Base-by-base conservation (phyloP, 2,113 vertebrate genomes). In the Nansenia antarctica region DNA sequence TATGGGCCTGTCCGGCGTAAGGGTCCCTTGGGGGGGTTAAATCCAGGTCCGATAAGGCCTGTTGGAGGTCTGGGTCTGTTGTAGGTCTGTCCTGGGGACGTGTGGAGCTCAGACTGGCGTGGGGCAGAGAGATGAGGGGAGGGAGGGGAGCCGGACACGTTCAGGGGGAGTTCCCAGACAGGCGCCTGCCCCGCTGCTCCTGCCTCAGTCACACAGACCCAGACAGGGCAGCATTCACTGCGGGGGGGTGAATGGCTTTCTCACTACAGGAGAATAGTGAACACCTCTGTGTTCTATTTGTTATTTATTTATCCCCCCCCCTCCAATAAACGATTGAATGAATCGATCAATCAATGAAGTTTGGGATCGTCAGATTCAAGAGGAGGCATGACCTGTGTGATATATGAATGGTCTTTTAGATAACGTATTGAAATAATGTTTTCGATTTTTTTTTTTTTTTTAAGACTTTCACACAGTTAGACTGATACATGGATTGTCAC, bases 91-190 rank as follows among this genome's bases (percentile, higher is more conserved):
- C n/a, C 62, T 26, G 29, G 60, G 53, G 61, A 72, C 61, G 42
- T 72, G 57, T 66, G 62, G 2, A 60, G 30, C 18, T 75, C 37
- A 6, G 42, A 53, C 1, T 62, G 54, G 31, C 34, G 76, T 35
- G 54, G 58, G 53, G 62, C 3, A 69, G 62, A 77, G 52, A 31
- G 67, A 74, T 65, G 58, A 65, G 45, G 47, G 75, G 65, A 79
- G 66, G 59, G 47, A 62, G 69, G 69, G 77, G 74, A 72, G 55
- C 27, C 35, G 55, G n/a, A 65, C 0, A 39, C 1, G 77, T 31
- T 62, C 1, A 9, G 37, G 37, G 59, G 72, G 72, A 49, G 77
- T 72, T 74, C 20, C 75, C 64, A 79, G 9, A n/a, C 37, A 74
- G 32, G 34, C 12, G 24, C 20, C 18, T n/a, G 53, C n/a, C 15